These are phyloP conservation scores for Pomacea maculata DNA, from an alignment of 1,140 invertebrate species.

Conservation along the genomic window DNA sequence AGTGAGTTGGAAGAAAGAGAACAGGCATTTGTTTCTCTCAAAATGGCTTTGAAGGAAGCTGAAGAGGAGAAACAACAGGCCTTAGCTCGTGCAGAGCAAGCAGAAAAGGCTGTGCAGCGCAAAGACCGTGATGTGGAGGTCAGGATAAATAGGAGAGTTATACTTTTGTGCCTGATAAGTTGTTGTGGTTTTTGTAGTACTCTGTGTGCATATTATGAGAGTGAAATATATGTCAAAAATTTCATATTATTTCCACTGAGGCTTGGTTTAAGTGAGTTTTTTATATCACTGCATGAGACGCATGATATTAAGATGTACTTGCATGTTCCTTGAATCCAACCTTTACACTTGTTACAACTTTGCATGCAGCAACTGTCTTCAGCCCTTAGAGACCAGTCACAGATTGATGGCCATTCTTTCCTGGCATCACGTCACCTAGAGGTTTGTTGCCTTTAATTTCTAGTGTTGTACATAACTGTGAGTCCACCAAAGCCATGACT, in stretches of 20 bases:
- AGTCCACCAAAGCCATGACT: too few relatives aligned
- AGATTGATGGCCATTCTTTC: slow-evolving; percentile 44
- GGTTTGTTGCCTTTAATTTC: slow-evolving; percentile 40
- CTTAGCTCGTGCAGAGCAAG: slow-evolving; percentile 29
- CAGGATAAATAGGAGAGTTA: neutral
- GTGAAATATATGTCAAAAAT: too few relatives aligned
- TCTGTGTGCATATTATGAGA: neutral
- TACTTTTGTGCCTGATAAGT: neutral
- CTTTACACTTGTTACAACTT: slow-evolving; percentile 21
- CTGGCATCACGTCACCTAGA: slow-evolving; percentile 47
- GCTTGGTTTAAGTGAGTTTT: too few relatives aligned
- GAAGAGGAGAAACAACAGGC: slow-evolving; percentile 27
- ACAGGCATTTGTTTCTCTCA: too few relatives aligned
- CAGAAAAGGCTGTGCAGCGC: slow-evolving; percentile 37
- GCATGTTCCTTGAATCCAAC: slow-evolving; percentile 13
- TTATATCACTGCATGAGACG: too few relatives aligned
- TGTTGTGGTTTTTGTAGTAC: neutral
- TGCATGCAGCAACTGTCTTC: slow-evolving; percentile 51
- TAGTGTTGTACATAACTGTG: too few relatives aligned
- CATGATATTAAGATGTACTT: neutral
- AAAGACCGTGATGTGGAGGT: slow-evolving; percentile 48
- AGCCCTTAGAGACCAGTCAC: slow-evolving; percentile 43
- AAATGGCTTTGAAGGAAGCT: slow-evolving; percentile 1
- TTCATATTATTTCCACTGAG: too few relatives aligned
- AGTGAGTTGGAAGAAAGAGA: too few relatives aligned